Evolutionary conservation across 1,140 invertebrate species (phyloP).

Genomic region (Leptopilina boulardi): DNA sequence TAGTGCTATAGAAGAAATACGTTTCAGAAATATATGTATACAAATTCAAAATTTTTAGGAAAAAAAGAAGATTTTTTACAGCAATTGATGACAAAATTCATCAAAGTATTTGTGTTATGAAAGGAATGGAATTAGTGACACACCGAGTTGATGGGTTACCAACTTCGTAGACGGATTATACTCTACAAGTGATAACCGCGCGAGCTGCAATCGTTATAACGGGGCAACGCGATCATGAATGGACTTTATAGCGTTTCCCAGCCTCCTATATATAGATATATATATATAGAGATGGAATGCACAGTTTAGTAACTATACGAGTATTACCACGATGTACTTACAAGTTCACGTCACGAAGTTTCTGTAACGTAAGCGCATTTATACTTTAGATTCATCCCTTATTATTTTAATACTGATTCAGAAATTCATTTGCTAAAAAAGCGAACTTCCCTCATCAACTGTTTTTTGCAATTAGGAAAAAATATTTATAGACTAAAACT

Average conservation of each 20-base stretch:
- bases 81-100: too few relatives aligned
- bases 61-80: too few relatives aligned
- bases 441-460: too few relatives aligned
- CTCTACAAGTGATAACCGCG: constrained; percentile 44
- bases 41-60: too few relatives aligned
- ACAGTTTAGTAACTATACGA: constrained; percentile 62
- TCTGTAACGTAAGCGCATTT: constrained; percentile 27
- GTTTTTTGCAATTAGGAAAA: too few relatives aligned
- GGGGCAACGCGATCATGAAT: constrained; percentile 66
- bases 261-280: constrained; percentile 60
- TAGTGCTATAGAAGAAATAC: too few relatives aligned
- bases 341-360: constrained; percentile 30
- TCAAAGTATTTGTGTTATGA: not conserved
- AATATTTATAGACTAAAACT: too few relatives aligned
- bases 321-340: constrained; percentile 54
- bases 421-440: too few relatives aligned
- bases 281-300: constrained; percentile 55
- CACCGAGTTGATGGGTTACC: constrained; percentile 17
- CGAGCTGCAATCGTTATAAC: constrained; percentile 59
- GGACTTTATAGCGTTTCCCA: constrained; percentile 65
- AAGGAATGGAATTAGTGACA: not conserved
- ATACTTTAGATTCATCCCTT: not conserved
- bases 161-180: constrained; percentile 30
- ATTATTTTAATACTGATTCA: not conserved
- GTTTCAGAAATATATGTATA: too few relatives aligned